A percentile compares a stretch with the other conserved stretches of the same genome.
Evolutionary conservation across 2,888 invertebrate species (phyloP).

Genomic region (Macaria liturata): DNA sequence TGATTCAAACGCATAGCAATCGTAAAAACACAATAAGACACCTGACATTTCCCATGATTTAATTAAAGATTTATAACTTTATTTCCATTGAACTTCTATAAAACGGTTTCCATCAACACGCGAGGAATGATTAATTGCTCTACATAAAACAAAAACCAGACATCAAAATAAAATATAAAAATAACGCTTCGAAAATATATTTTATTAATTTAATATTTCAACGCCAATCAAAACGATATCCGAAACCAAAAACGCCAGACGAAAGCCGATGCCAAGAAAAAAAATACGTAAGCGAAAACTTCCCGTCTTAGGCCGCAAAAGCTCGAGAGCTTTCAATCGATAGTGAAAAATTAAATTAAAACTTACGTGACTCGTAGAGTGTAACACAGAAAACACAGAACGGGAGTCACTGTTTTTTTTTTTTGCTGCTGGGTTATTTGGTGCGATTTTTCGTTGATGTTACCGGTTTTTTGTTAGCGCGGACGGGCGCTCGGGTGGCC

Average conservation of each 20-base stretch:
- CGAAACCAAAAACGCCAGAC: conserved; percentile 37
- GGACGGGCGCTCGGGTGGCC: conserved; percentile 45
- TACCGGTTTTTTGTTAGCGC: conserved; percentile 32
- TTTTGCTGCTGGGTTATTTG: conserved; percentile 22
- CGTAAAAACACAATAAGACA: conserved; percentile 31
- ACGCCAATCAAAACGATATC: conserved; percentile 36
- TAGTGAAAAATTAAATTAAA: conserved; percentile 34
- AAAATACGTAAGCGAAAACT: conserved; percentile 48
- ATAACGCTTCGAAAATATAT: conserved; percentile 22
- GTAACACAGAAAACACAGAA: conserved; percentile 43
- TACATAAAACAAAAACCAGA: conserved; percentile 4
- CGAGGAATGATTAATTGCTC: conserved; percentile 3
- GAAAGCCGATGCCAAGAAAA: conserved; percentile 44
- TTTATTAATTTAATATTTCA: conserved; percentile 29
- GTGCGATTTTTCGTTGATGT: conserved; percentile 31
- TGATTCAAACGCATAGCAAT: conserved; percentile 4
- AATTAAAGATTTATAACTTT: conserved; percentile 45
- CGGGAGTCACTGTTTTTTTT: conserved; percentile 20
- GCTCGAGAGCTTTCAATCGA: conserved; percentile 57
- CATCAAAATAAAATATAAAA: conserved; percentile 10
- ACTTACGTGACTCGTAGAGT: conserved; percentile 57
- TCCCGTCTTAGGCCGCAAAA: conserved; percentile 49
- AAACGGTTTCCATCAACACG: conserved; percentile 36
- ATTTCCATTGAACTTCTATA: conserved; percentile 39
- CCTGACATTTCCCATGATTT: conserved; percentile 36